A percentile compares a stretch with the other conserved stretches of the same genome.
Evolutionary conservation across 2,888 invertebrate species (phyloP).

Genomic region (Phyllotreta striolata): DNA sequence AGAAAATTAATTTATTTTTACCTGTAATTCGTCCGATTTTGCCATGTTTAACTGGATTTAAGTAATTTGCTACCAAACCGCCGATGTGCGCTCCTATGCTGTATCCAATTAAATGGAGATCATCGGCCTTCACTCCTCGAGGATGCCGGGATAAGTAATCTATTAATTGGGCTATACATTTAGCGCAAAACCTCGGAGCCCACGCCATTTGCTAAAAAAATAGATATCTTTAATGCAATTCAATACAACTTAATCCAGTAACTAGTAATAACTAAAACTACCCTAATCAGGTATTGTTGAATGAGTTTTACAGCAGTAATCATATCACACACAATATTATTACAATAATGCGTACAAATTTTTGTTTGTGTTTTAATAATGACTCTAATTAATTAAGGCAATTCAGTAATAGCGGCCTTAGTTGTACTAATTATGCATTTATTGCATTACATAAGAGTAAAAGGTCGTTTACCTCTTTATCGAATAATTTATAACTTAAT

Average conservation of each 20-base stretch:
- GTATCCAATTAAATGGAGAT: constrained; percentile 83
- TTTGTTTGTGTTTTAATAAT: too few species aligned
- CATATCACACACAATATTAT: too few species aligned
- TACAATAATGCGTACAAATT: too few species aligned
- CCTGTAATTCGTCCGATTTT: constrained; percentile 87
- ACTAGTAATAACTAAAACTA: too few species aligned
- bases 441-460: too few species aligned
- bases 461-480: too few species aligned
- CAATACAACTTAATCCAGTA: too few species aligned
- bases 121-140: constrained; percentile 76
- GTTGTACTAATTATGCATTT: too few species aligned
- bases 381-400: too few species aligned
- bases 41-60: constrained; percentile 76
- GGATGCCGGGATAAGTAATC: constrained; percentile 82
- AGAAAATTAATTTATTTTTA: constrained; percentile 38
- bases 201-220: constrained; percentile 59
- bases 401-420: too few species aligned
- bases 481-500: too few species aligned
- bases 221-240: constrained; percentile 31
- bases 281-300: constrained; percentile 38
- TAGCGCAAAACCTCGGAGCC: constrained; percentile 63
- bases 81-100: constrained; percentile 89
- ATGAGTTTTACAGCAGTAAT: not conserved
- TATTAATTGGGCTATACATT: constrained; percentile 83
- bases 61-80: constrained; percentile 81